Conservation (phyloP, 1,140 invertebrate genomes). For the Hesperophylax magnus region DNA sequence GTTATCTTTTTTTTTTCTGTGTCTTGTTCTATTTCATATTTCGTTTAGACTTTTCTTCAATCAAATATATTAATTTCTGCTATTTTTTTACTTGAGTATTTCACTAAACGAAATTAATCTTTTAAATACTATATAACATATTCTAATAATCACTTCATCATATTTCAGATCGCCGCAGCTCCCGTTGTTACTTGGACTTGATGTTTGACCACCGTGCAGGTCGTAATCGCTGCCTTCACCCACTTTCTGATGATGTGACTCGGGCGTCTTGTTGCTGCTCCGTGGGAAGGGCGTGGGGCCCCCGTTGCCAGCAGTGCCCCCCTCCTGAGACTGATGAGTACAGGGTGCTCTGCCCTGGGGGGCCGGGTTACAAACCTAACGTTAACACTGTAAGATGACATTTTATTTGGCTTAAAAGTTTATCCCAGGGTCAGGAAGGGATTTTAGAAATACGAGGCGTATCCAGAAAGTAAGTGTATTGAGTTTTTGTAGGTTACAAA, state of each 20-base stretch:
- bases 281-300: constrained; percentile 88
- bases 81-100: no score
- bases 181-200: constrained; percentile 81
- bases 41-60: no score
- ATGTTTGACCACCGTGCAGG: constrained; percentile 65
- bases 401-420: not conserved
- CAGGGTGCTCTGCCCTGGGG: constrained; percentile 85
- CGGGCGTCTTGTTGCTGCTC: constrained; percentile 91
- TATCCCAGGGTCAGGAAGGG: not conserved
- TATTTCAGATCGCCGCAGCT: constrained; percentile 80
- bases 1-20: no score
- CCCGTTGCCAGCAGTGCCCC: constrained; percentile 87
- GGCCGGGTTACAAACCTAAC: constrained; percentile 87
- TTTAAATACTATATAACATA: no score
- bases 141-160: no score
- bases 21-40: no score
- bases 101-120: no score
- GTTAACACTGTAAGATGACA: constrained; percentile 76
- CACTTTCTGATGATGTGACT: constrained; percentile 77
- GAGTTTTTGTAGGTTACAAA: no score
- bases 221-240: constrained; percentile 65
- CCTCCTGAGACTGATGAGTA: constrained; percentile 79
- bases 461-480: no score
- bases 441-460: no score
- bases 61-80: no score